Evolutionary conservation across 1,140 invertebrate species (phyloP), one percentile per base, ranked within the genome.

Genomic region (Alviniconcha marisindica): DNA sequence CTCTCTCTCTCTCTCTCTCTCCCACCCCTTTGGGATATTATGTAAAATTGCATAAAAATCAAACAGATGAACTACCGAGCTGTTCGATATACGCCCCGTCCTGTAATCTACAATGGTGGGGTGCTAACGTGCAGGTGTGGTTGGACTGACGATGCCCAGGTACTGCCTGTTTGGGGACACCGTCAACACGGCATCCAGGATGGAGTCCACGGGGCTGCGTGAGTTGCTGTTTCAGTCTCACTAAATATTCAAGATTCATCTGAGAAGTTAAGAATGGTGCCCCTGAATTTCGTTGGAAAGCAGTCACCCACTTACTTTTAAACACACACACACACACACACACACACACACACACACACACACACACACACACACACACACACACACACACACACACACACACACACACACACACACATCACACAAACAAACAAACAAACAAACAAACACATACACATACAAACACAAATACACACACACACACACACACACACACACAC

Each of bases 301-400:
- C 15, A 66, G 0, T 10, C 12, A 66, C 21, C 15, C n/a, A 28
- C 24, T 21, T 28, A 66, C 31, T 66, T 28, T 21, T 12, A n/a
- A 18, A 24, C 21, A 66, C 0, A n/a, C 60, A 31, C 21, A 66
- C n/a, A 28, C 60, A 66, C 60, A 66, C 12, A 66, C 60, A 66
- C 18, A 66, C 60, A 66, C 60, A 66, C 60, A 3, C 60, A 66
- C 60, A 66, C 60, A 3, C 60, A 3, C 60, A 3, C 60, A 3
- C 3, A 3, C 60, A 66, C 60, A 3, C 60, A 3, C 60, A 3
- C 60, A 3, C 60, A 66, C 60, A 66, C 60, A 3, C 60, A 66
- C 60, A 66, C 60, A 66, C 60, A 66, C 60, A 66, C 60, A 66
- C 60, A 66, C 60, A 66, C 60, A 66, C 60, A 66, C 60, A 66